These are phyloP conservation scores for Steromphala cineraria DNA, from an alignment of 2,888 invertebrate species.

Conservation along the genomic window DNA sequence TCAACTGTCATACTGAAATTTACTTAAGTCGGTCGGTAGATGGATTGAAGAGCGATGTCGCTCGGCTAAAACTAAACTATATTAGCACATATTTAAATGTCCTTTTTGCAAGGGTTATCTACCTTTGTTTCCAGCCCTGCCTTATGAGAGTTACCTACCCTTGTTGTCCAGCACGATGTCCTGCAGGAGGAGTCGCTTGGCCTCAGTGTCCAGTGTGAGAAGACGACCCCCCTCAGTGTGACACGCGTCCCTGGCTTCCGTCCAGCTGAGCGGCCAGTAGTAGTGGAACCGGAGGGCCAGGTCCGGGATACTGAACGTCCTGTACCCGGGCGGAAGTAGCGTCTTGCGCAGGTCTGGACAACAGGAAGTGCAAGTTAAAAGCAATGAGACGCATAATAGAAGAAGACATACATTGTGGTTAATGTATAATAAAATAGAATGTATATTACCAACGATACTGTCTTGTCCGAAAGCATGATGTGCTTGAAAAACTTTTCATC, in stretches of 20 bases:
- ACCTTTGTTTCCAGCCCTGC: not conserved
- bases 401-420: no score
- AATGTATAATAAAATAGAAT: no score
- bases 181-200: not conserved
- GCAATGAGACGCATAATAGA: no score
- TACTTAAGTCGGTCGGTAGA: no score
- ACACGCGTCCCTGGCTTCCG: not conserved
- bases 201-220: slow-evolving; percentile 3
- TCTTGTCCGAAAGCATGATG: no score
- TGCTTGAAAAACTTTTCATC: no score
- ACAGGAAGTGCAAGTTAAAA: no score
- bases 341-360: not conserved
- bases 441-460: no score
- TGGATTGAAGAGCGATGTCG: no score
- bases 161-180: not conserved
- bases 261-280: not conserved
- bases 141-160: not conserved
- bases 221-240: slow-evolving; percentile 1
- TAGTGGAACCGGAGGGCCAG: slow-evolving; percentile 19
- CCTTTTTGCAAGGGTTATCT: not conserved
- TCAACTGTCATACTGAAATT: no score
- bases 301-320: not conserved
- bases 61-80: no score
- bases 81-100: no score
- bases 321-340: not conserved